phyloP scores from a whole-genome alignment of 2,888 invertebrate species.

The Napeogenes sylphis region DNA sequence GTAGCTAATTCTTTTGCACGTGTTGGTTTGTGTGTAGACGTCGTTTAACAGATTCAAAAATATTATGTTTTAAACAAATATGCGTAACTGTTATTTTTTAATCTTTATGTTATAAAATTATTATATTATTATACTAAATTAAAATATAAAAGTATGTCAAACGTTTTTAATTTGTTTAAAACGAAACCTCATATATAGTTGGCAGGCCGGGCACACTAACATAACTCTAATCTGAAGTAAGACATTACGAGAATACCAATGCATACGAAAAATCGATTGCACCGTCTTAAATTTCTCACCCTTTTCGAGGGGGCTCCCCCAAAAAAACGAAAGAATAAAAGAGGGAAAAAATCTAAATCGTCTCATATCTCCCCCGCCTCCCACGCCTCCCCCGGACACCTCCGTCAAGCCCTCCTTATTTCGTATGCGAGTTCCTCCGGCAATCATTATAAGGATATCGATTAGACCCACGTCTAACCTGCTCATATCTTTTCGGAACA shows the following conservation, averaged over 20 bases:
- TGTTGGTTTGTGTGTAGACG: too few species aligned
- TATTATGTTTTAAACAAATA: too few species aligned
- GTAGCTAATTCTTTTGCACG: too few species aligned
- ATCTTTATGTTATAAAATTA: too few species aligned
- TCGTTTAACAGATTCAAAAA: too few species aligned
- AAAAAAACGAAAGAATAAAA: constrained; percentile 78
- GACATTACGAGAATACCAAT: constrained; percentile 78
- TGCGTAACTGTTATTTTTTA: too few species aligned
- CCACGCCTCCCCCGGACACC: constrained; percentile 61
- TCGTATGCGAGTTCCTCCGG: constrained; percentile 78
- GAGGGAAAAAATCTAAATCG: constrained; percentile 79
- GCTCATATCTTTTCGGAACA: constrained; percentile 71
- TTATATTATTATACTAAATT: too few species aligned
- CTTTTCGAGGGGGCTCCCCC: constrained; percentile 76
- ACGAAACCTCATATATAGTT: constrained; percentile 13
- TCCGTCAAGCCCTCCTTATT: constrained; percentile 77
- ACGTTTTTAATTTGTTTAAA: constrained; percentile 19
- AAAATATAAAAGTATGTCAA: too few species aligned
- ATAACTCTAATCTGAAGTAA: constrained; percentile 76
- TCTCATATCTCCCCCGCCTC: constrained; percentile 70
- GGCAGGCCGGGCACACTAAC: constrained; percentile 43
- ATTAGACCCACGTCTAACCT: constrained; percentile 75
- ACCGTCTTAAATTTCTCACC: constrained; percentile 78
- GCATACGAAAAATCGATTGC: constrained; percentile 77
- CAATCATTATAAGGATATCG: constrained; percentile 79